phyloP scores from a whole-genome alignment of 2,113 vertebrate species.

The Natator depressus region DNA sequence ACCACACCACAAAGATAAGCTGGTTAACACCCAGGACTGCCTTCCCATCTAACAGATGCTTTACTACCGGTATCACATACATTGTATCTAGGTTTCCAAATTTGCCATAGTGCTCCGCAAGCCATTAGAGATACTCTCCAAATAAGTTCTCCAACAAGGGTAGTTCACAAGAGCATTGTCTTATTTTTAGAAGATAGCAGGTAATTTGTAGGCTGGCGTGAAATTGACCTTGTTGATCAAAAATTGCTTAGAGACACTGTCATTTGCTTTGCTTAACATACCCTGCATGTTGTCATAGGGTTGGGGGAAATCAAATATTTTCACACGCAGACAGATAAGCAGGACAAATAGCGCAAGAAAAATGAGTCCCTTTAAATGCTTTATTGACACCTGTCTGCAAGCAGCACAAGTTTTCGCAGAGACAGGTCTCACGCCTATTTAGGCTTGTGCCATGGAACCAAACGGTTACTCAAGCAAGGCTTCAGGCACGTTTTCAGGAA shows the following conservation, averaged over 20 bases:
- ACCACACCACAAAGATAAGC: neutral
- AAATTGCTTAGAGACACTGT: slow-evolving; percentile 50
- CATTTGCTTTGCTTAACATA: slow-evolving; percentile 29
- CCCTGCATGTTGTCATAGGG: neutral
- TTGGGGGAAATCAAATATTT: neutral
- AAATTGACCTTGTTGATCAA: neutral
- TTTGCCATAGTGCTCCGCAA: neutral
- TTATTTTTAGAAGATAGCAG: accelerated
- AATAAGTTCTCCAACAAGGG: neutral
- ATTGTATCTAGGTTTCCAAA: neutral
- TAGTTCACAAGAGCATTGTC: neutral
- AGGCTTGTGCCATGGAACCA: neutral
- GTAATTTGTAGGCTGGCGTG: accelerated
- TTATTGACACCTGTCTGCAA: neutral
- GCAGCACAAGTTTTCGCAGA: neutral
- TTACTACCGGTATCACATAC: neutral
- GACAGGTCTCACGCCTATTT: neutral
- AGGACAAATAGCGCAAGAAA: neutral
- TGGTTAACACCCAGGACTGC: neutral
- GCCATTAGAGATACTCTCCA: neutral
- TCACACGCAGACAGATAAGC: neutral
- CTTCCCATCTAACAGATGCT: neutral
- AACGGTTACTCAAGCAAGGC: neutral
- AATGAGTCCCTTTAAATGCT: neutral
- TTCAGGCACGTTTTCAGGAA: neutral